These are phyloP conservation scores for Dromococcyx pavoninus DNA, from an alignment of 2,797 vertebrate genomes.

Conservation along the genomic window DNA sequence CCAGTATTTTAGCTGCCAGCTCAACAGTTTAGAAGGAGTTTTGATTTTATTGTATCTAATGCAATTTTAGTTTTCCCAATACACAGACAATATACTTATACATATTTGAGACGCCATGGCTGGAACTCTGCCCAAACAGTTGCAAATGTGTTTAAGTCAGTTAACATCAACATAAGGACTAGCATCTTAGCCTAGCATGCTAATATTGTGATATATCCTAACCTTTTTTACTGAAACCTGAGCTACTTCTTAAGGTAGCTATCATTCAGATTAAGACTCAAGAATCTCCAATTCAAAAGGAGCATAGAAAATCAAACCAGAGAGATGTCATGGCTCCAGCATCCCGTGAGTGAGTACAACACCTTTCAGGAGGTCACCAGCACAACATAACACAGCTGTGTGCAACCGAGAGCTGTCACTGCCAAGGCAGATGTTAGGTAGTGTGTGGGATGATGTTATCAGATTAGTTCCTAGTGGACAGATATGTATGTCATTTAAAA, in stretches of 20 bases:
- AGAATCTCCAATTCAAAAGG: background rate
- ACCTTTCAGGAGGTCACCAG: background rate
- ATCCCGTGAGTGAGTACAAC: background rate
- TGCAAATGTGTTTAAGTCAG: background rate
- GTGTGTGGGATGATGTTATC: background rate
- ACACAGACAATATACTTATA: too few relatives aligned
- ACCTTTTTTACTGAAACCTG: background rate
- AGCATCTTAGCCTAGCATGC: background rate
- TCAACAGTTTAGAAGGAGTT: background rate
- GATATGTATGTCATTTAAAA: background rate
- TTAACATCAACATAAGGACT: background rate
- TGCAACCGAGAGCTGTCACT: background rate
- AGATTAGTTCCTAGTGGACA: background rate
- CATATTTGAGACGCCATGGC: rapidly evolving
- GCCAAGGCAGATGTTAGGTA: background rate
- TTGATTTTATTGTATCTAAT: background rate
- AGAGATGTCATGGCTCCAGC: background rate
- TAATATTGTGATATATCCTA: background rate
- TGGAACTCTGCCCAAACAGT: background rate
- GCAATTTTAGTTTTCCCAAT: background rate
- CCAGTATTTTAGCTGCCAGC: background rate
- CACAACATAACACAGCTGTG: background rate
- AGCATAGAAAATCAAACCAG: background rate
- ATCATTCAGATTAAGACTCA: background rate
- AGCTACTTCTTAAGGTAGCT: background rate